A percentile compares a stretch with the other conserved stretches of the same genome.
Evolutionary conservation across 2,113 vertebrate species (phyloP).

Genomic region (Paedocypris sp.): DNA sequence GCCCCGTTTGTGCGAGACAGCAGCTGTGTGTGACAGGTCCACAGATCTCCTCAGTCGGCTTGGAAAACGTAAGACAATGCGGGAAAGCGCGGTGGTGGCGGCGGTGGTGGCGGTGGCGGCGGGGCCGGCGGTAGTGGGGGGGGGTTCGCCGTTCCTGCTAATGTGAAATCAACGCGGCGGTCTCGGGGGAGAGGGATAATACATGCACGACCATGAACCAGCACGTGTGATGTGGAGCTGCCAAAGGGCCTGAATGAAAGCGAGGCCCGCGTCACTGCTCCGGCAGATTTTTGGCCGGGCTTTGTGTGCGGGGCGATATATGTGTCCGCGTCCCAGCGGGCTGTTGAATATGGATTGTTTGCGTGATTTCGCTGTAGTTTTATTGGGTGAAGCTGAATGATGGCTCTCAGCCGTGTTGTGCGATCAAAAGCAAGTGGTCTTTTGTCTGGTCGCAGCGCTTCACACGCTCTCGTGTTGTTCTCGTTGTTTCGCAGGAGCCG

Average conservation of each 20-base stretch:
- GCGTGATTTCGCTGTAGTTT: neutral
- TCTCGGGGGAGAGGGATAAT: slow-evolving; percentile 20
- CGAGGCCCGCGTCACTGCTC: neutral
- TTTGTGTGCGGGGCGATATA: slow-evolving; percentile 6
- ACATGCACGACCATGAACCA: slow-evolving; percentile 22
- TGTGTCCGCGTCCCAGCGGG: neutral
- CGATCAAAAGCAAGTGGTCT: neutral
- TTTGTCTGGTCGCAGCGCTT: neutral
- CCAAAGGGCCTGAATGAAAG: slow-evolving; percentile 1
- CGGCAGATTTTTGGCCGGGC: slow-evolving; percentile 11
- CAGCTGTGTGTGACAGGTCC: slow-evolving; percentile 10
- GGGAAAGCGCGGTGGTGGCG: neutral
- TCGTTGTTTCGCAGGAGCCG: neutral
- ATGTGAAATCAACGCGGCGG: slow-evolving; percentile 25
- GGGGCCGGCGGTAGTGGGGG: neutral
- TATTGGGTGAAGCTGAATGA: slow-evolving; percentile 1
- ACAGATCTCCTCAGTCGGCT: slow-evolving; percentile 10
- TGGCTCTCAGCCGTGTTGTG: too few relatives aligned
- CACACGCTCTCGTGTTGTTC: neutral
- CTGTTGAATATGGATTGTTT: slow-evolving; percentile 1
- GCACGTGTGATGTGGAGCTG: slow-evolving; percentile 4
- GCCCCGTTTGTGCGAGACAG: slow-evolving; percentile 9
- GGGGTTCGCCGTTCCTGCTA: slow-evolving; percentile 22
- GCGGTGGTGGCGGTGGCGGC: neutral
- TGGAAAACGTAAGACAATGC: neutral